These are phyloP conservation scores for Chloroclysta siterata DNA, from an alignment of 2,888 invertebrate species.

Conservation along the genomic window DNA sequence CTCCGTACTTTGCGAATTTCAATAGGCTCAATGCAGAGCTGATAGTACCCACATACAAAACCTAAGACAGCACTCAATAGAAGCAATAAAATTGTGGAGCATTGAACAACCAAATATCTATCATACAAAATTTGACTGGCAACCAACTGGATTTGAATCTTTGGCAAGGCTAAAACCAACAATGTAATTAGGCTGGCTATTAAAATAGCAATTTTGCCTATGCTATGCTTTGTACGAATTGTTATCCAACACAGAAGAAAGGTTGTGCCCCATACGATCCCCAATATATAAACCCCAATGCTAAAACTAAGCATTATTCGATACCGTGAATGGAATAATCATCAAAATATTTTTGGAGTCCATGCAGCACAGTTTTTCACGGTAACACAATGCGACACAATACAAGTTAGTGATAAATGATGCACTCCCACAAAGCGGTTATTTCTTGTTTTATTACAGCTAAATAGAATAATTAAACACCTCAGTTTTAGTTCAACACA, in stretches of 20 bases:
- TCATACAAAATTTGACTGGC: conserved; percentile 80
- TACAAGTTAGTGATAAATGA: conserved; percentile 48
- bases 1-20: conserved; percentile 67
- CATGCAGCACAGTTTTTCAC: conserved; percentile 59
- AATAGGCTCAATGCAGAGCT: conserved; percentile 64
- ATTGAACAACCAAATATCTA: conserved; percentile 64
- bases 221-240: conserved; percentile 86
- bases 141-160: conserved; percentile 64
- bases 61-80: conserved; percentile 60
- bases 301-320: conserved; percentile 81
- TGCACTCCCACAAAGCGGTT: conserved; percentile 50
- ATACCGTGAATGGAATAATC: conserved; percentile 41
- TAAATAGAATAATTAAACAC: conserved; percentile 44
- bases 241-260: conserved; percentile 87
- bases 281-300: conserved; percentile 87
- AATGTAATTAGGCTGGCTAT: conserved; percentile 84
- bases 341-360: conserved; percentile 38
- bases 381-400: conserved; percentile 46
- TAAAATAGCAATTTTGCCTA: conserved; percentile 86
- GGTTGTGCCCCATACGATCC: conserved; percentile 87
- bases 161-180: conserved; percentile 86
- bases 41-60: conserved; percentile 60
- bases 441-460: conserved; percentile 45
- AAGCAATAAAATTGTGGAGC: conserved; percentile 60
- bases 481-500: conserved; percentile 41